These are phyloP conservation scores for Aphrocallistes beatrix DNA, from an alignment of 37 sponge, comb jelly and placozoan species.

Conservation along the genomic window DNA sequence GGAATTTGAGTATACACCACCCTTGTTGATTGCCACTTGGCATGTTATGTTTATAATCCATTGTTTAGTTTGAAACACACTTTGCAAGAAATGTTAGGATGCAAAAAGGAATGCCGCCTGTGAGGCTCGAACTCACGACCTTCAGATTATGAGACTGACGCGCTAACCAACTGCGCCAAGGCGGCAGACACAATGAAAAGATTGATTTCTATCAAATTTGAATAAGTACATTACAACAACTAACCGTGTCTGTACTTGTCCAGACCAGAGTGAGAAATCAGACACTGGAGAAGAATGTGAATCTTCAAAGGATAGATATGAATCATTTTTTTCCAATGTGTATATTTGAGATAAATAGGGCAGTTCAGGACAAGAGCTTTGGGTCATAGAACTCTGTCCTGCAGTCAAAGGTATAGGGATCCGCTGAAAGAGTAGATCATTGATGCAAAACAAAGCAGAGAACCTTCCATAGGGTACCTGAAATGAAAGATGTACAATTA, in stretches of 20 bases:
- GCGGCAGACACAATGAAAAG: constrained; percentile 42
- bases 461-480: neutral
- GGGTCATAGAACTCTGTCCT: neutral
- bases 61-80: too few species aligned
- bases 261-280: neutral
- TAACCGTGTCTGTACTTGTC: neutral
- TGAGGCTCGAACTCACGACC: constrained; percentile 99
- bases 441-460: neutral
- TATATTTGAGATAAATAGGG: neutral
- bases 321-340: neutral
- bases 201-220: too few species aligned
- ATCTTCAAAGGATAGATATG: neutral
- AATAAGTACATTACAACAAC: neutral
- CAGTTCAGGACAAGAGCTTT: neutral
- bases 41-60: too few species aligned
- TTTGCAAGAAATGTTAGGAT: too few species aligned
- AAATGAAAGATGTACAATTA: too few species aligned
- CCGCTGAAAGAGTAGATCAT: neutral
- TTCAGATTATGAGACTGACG: constrained; percentile 99
- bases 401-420: neutral
- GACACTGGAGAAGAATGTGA: neutral
- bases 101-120: constrained; percentile 76
- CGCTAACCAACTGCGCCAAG: constrained; percentile 92
- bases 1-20: too few species aligned
- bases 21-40: too few species aligned